Base-by-base conservation (phyloP, 2,888 invertebrate genomes). In the Priocnemis perturbator region DNA sequence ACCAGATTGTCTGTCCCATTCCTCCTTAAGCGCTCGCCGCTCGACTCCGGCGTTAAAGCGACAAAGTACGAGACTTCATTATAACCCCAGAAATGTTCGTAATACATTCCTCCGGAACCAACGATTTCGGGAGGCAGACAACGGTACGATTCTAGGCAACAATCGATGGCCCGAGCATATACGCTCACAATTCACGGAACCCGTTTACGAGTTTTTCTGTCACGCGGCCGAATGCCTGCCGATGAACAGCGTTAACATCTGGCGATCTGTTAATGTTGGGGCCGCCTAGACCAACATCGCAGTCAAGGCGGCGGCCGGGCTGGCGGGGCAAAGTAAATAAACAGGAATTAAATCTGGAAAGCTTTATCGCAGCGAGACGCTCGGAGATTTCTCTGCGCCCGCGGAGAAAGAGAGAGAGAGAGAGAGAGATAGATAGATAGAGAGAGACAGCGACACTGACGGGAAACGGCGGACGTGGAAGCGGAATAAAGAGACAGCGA, bases 301-400 rank as follows among this genome's bases (percentile, higher is more conserved):
- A 57, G 70, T 60, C 71, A 57, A 71, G 73, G 48, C 76, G 69
- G 73, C 66, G n/a, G n/a, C n/a, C n/a, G n/a, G n/a, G n/a, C n/a
- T n/a, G n/a, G n/a, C 76, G 71, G 67, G 69, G 61, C 52, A 86
- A 85, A 83, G 86, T 86, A 88, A 88, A 88, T 88, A 88, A 88
- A 88, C 87, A 85, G 77, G 86, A 88, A 88, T 88, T 87, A 88
- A 88, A 88, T 88, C 85, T 85, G 86, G 87, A 85, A 81, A 78
- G 82, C 83, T 86, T 84, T 84, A 84, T 83, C 82, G 77, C 67
- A 65, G 71, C 65, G 67, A 78, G 69, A 74, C 62, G 75, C 67
- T 59, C 61, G 70, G 66, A 73, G 65, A 76, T 69, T 79, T 79
- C 66, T 75, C 62, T 63, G 66, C 67, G 68, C 26, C 17, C n/a